Evolutionary conservation across 2,888 invertebrate genomes (phyloP), one percentile per base, ranked within the genome.

Genomic region (Caenorhabditis virilis): DNA sequence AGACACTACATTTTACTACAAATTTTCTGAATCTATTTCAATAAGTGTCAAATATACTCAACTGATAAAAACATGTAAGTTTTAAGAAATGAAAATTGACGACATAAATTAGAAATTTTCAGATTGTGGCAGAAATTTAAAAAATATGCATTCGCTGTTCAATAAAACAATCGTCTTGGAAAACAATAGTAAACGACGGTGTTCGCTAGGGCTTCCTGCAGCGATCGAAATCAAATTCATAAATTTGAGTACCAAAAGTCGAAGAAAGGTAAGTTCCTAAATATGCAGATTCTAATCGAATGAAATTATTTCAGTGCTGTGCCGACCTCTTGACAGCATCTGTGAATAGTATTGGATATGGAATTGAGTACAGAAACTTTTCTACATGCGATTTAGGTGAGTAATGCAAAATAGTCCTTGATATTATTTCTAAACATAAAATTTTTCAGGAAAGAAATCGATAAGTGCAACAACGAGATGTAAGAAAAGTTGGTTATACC

Each of bases 311-410:
- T n/a, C 48, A 57, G 54, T 63, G 63, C 42, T 63, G 63, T 42
- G 48, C 57, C 2, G 63, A 63, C 22, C 30, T 63, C 13, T 46
- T n/a, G n/a, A n/a, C n/a, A n/a, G n/a, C n/a, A n/a, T n/a, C n/a
- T n/a, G n/a, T n/a, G n/a, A n/a, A n/a, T n/a, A n/a, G n/a, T n/a
- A n/a, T n/a, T n/a, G n/a, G n/a, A n/a, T n/a, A n/a, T n/a, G n/a
- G n/a, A n/a, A n/a, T n/a, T n/a, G 35, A 38, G 0, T 49, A 51
- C 55, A 62, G 62, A 22, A 35, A 47, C 48, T 27, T 33, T 15
- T 48, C 47, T 0, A 42, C 51, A 2, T 62, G 62, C 26, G 57
- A 62, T 36, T 39, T 62, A 23, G 26, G 62, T 62, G 41, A 62
- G 62, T 56, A 42, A 13, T 27, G 35, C n/a, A 9, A 35, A 50